Base-by-base conservation (phyloP, 2,888 invertebrate species). In the Antheraea assamensis region DNA sequence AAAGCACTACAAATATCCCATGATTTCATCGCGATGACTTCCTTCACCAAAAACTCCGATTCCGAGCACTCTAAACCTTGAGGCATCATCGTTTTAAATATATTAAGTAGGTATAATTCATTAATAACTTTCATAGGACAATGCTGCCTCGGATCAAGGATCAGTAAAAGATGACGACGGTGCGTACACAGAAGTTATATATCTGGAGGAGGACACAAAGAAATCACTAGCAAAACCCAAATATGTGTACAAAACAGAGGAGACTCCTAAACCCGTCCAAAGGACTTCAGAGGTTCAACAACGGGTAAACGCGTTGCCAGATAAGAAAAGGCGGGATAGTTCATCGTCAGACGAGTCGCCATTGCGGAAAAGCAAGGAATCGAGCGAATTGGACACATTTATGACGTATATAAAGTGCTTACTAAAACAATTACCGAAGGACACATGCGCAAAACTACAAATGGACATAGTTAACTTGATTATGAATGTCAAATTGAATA, bases 381-480 rank as follows among this genome's bases (percentile, higher is more conserved):
- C 79, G 0, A 84, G 85, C 0, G 90, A 91, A 74, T 73, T 91
- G 0, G 83, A 85, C 0, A 78, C 80, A 1, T 92, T 92, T 58
- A 77, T 88, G 0, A 86, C 80, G 74, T 92, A 92, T 74, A 80
- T 92, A 0, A 81, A 81, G 0, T 85, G 86, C 49, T 74, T 92
- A 21, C 64, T 92, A 3, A 87, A 87, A 75, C 86, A 88, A 55
- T 74, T 91, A 5, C 85, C 92, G 0, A 77, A 79, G 27, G 85
- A 88, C 0, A 74, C 77, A 0, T 85, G 85, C 64, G 82, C 83
- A 0, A 85, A 86, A 74, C 78, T 91, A 0, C 92, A 92, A 79
- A 79, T 88, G 74, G 90, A 92, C 4, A 89, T 92, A 0, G 83
- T 92, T 0, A 89, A 86, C 71, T 75, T 87, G 4, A 88, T 92